Evolutionary conservation across 1,140 invertebrate genomes (phyloP).

Genomic region (Andrena cerasifolii): DNA sequence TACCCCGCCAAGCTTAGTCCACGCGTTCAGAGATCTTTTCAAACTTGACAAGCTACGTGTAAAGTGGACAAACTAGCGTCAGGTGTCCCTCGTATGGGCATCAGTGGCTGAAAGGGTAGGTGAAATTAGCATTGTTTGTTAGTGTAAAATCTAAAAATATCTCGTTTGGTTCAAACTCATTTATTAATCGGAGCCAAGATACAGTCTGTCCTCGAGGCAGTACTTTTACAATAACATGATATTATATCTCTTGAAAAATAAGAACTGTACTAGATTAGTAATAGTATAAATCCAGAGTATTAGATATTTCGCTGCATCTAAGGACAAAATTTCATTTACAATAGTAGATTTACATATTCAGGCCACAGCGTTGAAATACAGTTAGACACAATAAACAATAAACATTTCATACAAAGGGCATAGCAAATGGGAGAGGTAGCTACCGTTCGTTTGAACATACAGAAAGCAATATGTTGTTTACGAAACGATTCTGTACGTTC

Average conservation of each 20-base stretch:
- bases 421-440: constrained; percentile 29
- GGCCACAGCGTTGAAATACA: constrained; percentile 49
- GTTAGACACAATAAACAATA: constrained; percentile 41
- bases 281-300: constrained; percentile 75
- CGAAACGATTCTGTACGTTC: background rate
- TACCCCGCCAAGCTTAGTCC: no score
- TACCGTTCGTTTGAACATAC: constrained; percentile 25
- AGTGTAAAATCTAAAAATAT: background rate
- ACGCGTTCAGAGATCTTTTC: no score
- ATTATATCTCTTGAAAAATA: constrained; percentile 73
- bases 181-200: constrained; percentile 78
- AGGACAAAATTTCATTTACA: constrained; percentile 60
- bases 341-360: constrained; percentile 57
- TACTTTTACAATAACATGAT: constrained; percentile 77
- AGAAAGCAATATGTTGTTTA: background rate
- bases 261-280: constrained; percentile 70
- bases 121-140: background rate
- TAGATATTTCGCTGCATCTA: constrained; percentile 66
- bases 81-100: no score
- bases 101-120: background rate
- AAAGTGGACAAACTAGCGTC: no score
- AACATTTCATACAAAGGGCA: constrained; percentile 27
- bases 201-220: constrained; percentile 77
- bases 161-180: constrained; percentile 72
- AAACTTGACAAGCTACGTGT: no score